A percentile compares a stretch with the other conserved stretches of the same genome.
phyloP scores from a whole-genome alignment of 2,888 invertebrate species.

The Mesorhabditis spiculigera region DNA sequence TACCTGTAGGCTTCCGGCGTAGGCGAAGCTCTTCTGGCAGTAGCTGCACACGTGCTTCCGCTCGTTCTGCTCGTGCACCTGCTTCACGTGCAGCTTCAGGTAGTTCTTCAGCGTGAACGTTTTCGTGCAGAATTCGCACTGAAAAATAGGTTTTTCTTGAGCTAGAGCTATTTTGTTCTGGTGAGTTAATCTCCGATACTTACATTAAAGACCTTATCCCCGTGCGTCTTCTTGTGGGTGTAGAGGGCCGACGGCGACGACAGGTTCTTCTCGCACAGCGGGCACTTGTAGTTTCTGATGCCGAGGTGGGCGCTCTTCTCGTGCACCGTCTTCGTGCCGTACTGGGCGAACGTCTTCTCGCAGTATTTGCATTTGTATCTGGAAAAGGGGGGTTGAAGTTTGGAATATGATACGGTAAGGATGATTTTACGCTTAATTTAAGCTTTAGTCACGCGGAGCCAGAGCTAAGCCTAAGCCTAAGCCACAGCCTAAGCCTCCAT shows the following conservation, averaged over 20 bases:
- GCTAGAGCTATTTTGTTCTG: not conserved
- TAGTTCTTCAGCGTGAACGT: slow-evolving; percentile 58
- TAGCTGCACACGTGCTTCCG: slow-evolving; percentile 50
- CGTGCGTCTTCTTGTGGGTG: slow-evolving; percentile 59
- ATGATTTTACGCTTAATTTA: not conserved
- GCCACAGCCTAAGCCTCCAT: not conserved
- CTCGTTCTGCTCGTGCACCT: slow-evolving; percentile 56
- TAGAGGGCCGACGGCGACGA: slow-evolving; percentile 58
- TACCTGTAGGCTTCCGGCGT: slow-evolving; percentile 57
- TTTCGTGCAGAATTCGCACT: slow-evolving; percentile 55
- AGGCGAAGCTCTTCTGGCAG: slow-evolving; percentile 56
- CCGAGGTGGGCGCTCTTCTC: slow-evolving; percentile 57
- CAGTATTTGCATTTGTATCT: slow-evolving; percentile 57
- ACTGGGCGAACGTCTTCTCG: slow-evolving; percentile 58
- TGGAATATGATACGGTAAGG: not conserved
- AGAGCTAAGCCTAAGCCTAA: not conserved
- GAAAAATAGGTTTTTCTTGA: slow-evolving; percentile 18
- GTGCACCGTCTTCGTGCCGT: slow-evolving; percentile 58
- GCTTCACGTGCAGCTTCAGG: slow-evolving; percentile 56
- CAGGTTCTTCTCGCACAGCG: slow-evolving; percentile 54
- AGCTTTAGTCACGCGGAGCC: not conserved
- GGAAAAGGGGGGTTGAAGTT: slow-evolving; percentile 13
- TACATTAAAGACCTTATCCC: slow-evolving; percentile 50
- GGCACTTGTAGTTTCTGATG: slow-evolving; percentile 57
- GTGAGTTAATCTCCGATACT: not conserved